A percentile compares a stretch with the other conserved stretches of the same genome.
Evolutionary conservation across 1,140 invertebrate genomes (phyloP).

Genomic region (Psix sp.): DNA sequence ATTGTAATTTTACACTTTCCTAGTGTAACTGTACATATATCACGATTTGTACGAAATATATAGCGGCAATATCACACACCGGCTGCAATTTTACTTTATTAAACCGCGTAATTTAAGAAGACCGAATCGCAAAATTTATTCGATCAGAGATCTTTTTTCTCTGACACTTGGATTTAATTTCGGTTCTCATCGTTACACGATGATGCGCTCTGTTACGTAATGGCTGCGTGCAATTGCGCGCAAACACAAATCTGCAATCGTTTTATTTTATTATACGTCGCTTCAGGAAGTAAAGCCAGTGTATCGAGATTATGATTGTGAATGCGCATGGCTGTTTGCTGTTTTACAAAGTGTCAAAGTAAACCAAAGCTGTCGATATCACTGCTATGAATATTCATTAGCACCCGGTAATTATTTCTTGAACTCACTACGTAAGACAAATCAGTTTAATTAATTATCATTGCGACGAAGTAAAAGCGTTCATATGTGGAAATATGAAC

Average conservation of each 20-base stretch:
- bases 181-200: conserved; percentile 15
- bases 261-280: conserved; percentile 49
- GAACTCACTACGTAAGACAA: background rate
- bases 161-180: conserved; percentile 36
- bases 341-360: conserved; percentile 46
- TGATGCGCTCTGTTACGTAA: conserved; percentile 40
- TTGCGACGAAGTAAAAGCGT: background rate
- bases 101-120: conserved; percentile 15
- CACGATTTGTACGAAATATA: background rate
- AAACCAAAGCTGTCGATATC: conserved; percentile 46
- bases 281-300: conserved; percentile 54
- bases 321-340: conserved; percentile 34
- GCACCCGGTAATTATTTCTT: conserved; percentile 23
- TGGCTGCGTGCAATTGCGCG: conserved; percentile 25
- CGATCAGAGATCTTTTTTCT: conserved; percentile 13
- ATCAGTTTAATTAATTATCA: background rate
- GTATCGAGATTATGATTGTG: conserved; percentile 56
- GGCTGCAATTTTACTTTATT: conserved; percentile 18
- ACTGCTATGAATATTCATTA: conserved; percentile 55
- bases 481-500: no score
- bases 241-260: conserved; percentile 36
- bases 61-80: conserved; percentile 1
- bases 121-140: conserved; percentile 31
- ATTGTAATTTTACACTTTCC: background rate
- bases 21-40: background rate